Percentiles rank a stretch among this genome's conserved stretches.
Conservation (phyloP, 2,113 vertebrate species). For the Zosterops pallidus region DNA sequence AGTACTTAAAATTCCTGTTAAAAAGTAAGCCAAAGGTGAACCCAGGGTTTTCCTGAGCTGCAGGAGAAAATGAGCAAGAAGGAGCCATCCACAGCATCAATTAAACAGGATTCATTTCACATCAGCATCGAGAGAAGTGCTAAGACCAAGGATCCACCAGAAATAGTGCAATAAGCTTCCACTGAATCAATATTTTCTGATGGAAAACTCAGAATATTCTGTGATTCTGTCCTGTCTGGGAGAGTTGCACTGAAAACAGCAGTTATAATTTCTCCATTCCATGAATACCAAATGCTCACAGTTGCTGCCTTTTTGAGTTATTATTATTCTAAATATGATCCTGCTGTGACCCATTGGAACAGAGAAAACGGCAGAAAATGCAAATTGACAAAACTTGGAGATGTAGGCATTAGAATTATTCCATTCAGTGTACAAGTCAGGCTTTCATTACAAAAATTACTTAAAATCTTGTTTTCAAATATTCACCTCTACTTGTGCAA, state of each 20-base stretch:
- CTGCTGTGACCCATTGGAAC: neutral
- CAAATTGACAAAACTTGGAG: neutral
- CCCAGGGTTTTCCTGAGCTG: neutral
- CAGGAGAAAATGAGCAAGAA: neutral
- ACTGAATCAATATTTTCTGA: conserved; percentile 3
- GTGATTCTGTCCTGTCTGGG: neutral
- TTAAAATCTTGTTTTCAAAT: neutral
- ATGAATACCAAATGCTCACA: neutral
- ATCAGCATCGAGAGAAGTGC: neutral
- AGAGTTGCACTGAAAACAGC: neutral
- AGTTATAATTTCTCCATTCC: neutral
- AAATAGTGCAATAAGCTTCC: neutral
- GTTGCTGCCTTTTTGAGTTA: neutral
- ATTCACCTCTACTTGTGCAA: neutral
- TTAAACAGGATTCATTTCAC: neutral
- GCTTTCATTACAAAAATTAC: neutral
- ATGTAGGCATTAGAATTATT: neutral
- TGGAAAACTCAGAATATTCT: neutral
- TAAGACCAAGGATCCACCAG: neutral
- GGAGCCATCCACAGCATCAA: neutral
- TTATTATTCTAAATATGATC: neutral
- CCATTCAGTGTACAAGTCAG: neutral
- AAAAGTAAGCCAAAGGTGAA: neutral
- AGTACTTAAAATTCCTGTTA: neutral
- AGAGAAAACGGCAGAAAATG: neutral